A percentile compares a stretch with the other conserved stretches of the same genome.
phyloP scores from a whole-genome alignment of 2,113 vertebrate genomes.

The Oxygymnocypris stewartii region DNA sequence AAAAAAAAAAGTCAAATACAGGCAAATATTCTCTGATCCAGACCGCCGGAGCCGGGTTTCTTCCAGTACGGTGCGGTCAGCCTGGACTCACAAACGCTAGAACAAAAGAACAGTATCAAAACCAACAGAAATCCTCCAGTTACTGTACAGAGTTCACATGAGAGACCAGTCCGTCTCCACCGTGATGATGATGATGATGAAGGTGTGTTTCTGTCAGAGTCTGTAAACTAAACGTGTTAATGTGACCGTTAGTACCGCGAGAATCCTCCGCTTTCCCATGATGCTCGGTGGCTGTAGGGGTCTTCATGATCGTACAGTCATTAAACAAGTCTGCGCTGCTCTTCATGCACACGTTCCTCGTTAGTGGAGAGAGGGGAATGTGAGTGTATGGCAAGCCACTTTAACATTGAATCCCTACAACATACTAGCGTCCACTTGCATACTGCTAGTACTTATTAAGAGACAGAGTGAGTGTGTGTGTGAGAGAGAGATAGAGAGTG shows the following conservation, averaged over 20 bases:
- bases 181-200: no score
- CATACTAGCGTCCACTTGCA: no score
- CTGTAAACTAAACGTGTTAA: not conserved
- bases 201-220: not conserved
- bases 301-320: not conserved
- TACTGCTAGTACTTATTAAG: no score
- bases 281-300: not conserved
- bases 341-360: not conserved
- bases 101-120: constrained; percentile 72
- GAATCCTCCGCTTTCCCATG: not conserved
- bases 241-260: not conserved
- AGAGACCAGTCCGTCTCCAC: constrained; percentile 42
- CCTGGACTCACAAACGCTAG: constrained; percentile 60
- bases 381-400: not conserved
- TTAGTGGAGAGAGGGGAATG: not conserved
- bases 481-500: no score
- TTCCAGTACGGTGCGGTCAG: constrained; percentile 60
- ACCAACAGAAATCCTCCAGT: constrained; percentile 70
- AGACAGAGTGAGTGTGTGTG: no score
- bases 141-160: constrained; percentile 95
- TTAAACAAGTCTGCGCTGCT: not conserved
- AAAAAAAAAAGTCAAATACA: constrained; percentile 67
- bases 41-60: constrained; percentile 86
- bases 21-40: constrained; percentile 78
- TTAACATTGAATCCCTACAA: not conserved